Evolutionary conservation across 2,888 invertebrate species (phyloP), one percentile per base, ranked within the genome.

Genomic region (Nephrotoma appendiculata): DNA sequence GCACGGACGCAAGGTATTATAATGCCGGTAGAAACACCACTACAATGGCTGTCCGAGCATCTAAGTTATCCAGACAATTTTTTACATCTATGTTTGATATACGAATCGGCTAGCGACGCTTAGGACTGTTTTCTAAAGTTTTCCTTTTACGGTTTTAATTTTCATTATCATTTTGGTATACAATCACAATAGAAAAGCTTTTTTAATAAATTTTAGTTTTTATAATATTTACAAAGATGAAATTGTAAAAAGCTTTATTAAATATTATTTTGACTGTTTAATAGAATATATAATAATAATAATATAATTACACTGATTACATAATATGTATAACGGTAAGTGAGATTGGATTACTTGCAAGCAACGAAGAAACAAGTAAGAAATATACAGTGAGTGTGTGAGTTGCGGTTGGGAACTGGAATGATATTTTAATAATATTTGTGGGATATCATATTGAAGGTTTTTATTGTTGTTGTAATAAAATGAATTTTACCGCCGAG

Each of bases 41-140:
- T 99, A 9, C 97, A 98, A 90, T 99, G 99, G 99, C 94, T 99
- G 92, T 98, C 98, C 41, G 98, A 99, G 92, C 99, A 99, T 92
- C 93, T 99, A 90, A 98, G 98, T 91, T 98, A 99, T 92, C 98
- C 99, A 0, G 99, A 99, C 91, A 99, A 99, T 92, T 99, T 99
- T 92, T 93, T 99, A 88, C 99, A 99, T 93, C 93, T 99, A 89
- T 95, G 95, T 90, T 90, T 95, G 87, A 89, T 89, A 87, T 91
- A 90, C 88, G 89, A 90, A 41, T 41, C 52, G 15, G 52, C 52
- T 5, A 85, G 42, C 44, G 84, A 84, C 43, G 84, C 84, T 84
- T 84, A 84, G 84, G 15, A 71, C 71, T 71, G 71, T 71, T 31
- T 52, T 52, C 15, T 52, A 52, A 6, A 52, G 2, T 2, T 44